Base-by-base conservation (phyloP, 2,888 invertebrate genomes). In the Sinopyrophorus schimmeli region DNA sequence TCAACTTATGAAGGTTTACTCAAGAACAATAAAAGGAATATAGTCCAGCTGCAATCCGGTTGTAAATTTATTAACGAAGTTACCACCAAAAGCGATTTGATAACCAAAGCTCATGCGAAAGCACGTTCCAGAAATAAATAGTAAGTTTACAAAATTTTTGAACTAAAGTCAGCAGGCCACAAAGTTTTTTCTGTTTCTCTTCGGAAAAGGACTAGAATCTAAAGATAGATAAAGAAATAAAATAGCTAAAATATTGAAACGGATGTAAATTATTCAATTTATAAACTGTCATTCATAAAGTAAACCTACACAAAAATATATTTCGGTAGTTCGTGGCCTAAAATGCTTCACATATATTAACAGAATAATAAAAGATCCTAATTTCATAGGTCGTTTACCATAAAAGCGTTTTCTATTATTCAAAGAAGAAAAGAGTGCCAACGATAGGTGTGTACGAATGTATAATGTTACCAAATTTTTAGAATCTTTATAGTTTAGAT, bases 91-190 rank as follows among this genome's bases (percentile, higher is more conserved):
- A 34, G 39, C 47, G 42, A 26, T 38, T 39, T 43, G 39, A 52
- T 52, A 47, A 39, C 11, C 43, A 32, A 47, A 47, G 38, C 43
- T 26, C 40, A 30, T 52, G 52, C 39, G 20, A 32, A 39, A 40
- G 47, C 52, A 52, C 52, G 52, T 52, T 52, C 39, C 16, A 18
- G 27, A 35, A 30, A 37, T 38, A 44, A 35, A 44, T 17, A 27
- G 34, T 20, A 15, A 12, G 26, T 17, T 26, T 20, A 43, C 26
- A 37, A 27, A 44, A 37, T 38, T 11, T 43, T 15, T 24, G 16
- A 35, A 35, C 35, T 7, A 18, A 11, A 11, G 21, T 20, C 21
- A 20, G 21, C 21, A 7, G 5, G n/a, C 21, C n/a, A 7, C 21
- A 20, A 6, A 5, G 21, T 20, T 20, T 7, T 20, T 20, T 20